Evolutionary conservation across 2,888 invertebrate species (phyloP).

Genomic region (Drosophila affinis): DNA sequence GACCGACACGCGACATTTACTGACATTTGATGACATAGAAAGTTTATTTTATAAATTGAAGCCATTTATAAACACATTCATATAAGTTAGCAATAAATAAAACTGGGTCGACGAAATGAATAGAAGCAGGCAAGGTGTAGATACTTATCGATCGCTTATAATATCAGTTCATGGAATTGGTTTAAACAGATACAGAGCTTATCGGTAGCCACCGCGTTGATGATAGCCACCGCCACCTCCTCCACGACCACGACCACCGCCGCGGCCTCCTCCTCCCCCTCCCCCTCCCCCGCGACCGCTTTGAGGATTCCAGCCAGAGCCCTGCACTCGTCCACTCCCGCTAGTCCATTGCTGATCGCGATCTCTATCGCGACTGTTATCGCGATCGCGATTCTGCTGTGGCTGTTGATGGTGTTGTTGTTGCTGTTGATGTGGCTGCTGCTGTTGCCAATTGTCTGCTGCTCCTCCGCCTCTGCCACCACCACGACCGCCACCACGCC

Average conservation of each 20-base stretch:
- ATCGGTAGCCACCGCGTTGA: constrained; percentile 56
- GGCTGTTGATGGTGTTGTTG: constrained; percentile 26
- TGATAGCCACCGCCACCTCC: constrained; percentile 27
- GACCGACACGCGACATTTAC: constrained; percentile 41
- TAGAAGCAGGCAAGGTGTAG: constrained; percentile 12
- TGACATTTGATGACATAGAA: constrained; percentile 57
- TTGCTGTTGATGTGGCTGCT: constrained; percentile 60
- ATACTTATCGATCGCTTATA: neutral
- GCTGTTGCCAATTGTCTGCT: constrained; percentile 68
- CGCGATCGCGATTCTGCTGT: constrained; percentile 65
- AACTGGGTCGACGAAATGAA: constrained; percentile 33
- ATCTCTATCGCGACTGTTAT: constrained; percentile 49
- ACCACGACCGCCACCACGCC: constrained; percentile 76
- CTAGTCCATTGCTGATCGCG: constrained; percentile 73
- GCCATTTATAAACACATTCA: constrained; percentile 31
- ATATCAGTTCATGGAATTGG: neutral
- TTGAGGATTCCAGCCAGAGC: constrained; percentile 80
- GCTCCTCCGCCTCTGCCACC: constrained; percentile 77
- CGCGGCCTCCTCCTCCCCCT: constrained; percentile 73
- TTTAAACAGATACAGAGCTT: neutral
- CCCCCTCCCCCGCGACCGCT: constrained; percentile 49
- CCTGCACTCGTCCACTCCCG: constrained; percentile 83
- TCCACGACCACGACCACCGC: constrained; percentile 51
- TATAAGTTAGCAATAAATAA: constrained; percentile 41
- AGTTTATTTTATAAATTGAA: constrained; percentile 48